Evolutionary conservation across 2,113 vertebrate species (phyloP), one percentile per base, ranked within the genome.

Genomic region (Planiliza haematocheilus): DNA sequence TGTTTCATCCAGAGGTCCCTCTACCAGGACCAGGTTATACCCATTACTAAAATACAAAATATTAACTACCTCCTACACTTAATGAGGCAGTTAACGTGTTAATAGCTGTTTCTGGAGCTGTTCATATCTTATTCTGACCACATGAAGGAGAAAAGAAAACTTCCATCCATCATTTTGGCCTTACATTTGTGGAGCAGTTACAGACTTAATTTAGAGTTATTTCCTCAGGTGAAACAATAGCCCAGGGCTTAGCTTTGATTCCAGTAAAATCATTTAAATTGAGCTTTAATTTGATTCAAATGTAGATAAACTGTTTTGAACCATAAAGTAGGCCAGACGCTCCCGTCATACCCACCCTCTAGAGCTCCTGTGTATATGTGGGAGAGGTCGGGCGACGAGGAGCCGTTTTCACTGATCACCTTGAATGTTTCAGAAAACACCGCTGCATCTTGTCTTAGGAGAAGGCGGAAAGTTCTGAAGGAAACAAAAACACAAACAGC

Each of bases 311-410:
- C 10, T 14, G 45, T 69, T 39, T 20, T 10, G 7, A 71, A 17
- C 7, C 7, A 16, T 34, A 12, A 16, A 11, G n/a, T 17, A 38
- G 48, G 11, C 7, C 2, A 7, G 10, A 8, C 2, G n/a, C 49
- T 3, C 9, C 7, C 14, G 7, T 12, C 10, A 41, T 43, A 59
- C 73, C 39, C 83, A 95, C 95, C 95, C 81, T 93, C 80, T 4
- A 95, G 70, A 21, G 39, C 69, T 65, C 94, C 94, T 30, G 93
- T 92, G 51, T 93, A 96, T 55, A 96, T 59, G 72, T 94, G 94
- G 43, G 92, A 95, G 17, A 94, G 84, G 41, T 94, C 93, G 2
- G 58, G 77, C 4, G 64, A 39, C 10, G 56, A 14, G 1, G 86
- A 52, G n/a, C 46, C 70, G 3, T 89, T 80, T 51, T 85, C 82